These are phyloP conservation scores for Oxyscelio sp. DNA, from an alignment of 2,888 invertebrate genomes.

Conservation along the genomic window DNA sequence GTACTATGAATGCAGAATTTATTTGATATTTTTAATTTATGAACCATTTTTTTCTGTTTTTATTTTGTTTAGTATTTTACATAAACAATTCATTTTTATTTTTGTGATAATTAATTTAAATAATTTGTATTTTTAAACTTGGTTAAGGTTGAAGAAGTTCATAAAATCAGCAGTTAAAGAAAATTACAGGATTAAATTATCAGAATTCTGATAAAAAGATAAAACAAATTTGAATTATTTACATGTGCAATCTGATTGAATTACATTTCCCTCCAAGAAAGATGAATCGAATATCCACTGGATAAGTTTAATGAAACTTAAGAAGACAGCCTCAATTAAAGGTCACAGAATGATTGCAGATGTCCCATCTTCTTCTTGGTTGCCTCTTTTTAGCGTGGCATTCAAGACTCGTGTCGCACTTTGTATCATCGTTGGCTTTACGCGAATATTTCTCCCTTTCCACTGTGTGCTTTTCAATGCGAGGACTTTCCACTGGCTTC, in stretches of 20 bases:
- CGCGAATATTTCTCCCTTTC: conserved; percentile 61
- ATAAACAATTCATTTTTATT: too few relatives aligned
- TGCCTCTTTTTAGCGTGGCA: conserved; percentile 23
- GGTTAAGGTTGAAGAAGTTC: too few relatives aligned
- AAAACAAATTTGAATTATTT: conserved; percentile 1
- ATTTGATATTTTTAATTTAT: too few relatives aligned
- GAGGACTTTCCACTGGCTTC: conserved; percentile 59
- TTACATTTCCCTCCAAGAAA: conserved; percentile 1
- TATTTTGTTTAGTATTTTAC: too few relatives aligned
- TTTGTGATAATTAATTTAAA: too few relatives aligned
- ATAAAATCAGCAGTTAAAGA: too few relatives aligned
- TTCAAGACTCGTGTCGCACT: conserved; percentile 49
- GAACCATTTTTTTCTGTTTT: too few relatives aligned
- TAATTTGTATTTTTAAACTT: neutral
- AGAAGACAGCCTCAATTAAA: conserved; percentile 45
- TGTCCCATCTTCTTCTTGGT: neutral
- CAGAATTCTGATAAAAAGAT: neutral
- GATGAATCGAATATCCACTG: conserved; percentile 9
- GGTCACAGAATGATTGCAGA: conserved; percentile 19
- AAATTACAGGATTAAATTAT: neutral
- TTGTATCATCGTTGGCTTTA: conserved; percentile 65
- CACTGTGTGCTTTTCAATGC: conserved; percentile 56
- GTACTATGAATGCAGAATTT: too few relatives aligned
- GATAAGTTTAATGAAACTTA: conserved; percentile 35
- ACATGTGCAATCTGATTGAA: neutral